Conservation (phyloP, 2,888 invertebrate genomes). For the Andrena camellia region DNA sequence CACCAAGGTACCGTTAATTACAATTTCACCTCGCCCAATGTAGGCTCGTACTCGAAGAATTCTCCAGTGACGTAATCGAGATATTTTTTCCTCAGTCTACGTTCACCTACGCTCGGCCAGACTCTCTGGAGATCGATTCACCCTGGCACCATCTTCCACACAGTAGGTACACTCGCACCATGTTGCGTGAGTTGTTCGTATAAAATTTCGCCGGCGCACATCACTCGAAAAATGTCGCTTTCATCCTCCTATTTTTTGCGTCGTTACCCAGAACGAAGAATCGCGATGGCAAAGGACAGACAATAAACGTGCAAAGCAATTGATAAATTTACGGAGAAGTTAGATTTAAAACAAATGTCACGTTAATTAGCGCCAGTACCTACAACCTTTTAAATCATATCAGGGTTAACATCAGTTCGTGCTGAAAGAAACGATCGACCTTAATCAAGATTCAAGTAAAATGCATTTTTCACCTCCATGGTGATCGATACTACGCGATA, state of each 20-base stretch:
- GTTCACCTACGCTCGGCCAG: slow-evolving; percentile 24
- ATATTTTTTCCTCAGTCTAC: slow-evolving; percentile 32
- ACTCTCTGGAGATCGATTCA: slow-evolving; percentile 63
- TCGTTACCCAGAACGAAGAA: neutral
- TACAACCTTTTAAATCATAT: neutral
- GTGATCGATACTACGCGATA: too few species aligned
- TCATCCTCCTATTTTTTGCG: neutral
- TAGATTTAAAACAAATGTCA: neutral
- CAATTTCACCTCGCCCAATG: neutral
- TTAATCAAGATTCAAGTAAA: too few species aligned
- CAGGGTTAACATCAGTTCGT: neutral
- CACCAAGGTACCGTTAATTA: slow-evolving; percentile 32
- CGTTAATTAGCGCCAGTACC: neutral
- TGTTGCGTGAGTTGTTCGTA: slow-evolving; percentile 17
- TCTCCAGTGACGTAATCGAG: slow-evolving; percentile 44
- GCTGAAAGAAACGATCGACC: too few species aligned
- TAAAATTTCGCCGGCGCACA: slow-evolving; percentile 21
- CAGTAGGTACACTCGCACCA: neutral
- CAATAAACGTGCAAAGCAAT: too few species aligned
- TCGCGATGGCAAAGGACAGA: neutral
- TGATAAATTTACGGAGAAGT: neutral
- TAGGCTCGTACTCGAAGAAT: slow-evolving; percentile 20
- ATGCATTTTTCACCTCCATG: too few species aligned
- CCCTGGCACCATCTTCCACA: slow-evolving; percentile 26
- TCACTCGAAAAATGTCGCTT: neutral